Conservation (phyloP, 2,888 invertebrate species). For the Myathropa florea region DNA sequence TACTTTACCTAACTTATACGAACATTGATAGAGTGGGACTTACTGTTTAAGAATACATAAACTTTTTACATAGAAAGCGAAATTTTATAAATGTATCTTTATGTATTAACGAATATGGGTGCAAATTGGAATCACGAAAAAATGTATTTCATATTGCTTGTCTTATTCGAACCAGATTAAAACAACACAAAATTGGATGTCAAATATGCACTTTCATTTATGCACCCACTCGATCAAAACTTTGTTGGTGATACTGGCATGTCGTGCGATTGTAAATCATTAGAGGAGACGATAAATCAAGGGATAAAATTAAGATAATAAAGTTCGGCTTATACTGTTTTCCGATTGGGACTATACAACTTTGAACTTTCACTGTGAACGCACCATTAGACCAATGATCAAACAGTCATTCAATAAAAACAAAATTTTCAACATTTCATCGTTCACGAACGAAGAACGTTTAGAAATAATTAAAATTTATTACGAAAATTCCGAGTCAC, state of each 20-base stretch:
- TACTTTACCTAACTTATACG: slow-evolving; percentile 34
- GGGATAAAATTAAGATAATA: no score
- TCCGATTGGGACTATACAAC: no score
- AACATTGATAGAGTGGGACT: slow-evolving; percentile 34
- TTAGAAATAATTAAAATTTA: no score
- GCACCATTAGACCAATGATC: no score
- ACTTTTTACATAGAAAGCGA: slow-evolving; percentile 46
- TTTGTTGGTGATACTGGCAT: neutral
- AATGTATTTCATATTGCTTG: neutral
- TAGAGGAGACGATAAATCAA: no score
- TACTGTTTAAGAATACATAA: slow-evolving; percentile 19
- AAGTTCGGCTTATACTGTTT: no score
- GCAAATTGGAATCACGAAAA: neutral
- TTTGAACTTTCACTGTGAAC: no score
- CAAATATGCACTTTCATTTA: neutral
- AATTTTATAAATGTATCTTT: neutral
- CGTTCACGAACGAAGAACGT: no score
- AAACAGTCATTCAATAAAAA: no score
- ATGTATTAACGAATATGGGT: neutral
- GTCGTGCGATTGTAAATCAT: neutral
- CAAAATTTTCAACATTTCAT: no score
- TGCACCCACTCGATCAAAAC: no score
- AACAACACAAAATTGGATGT: neutral
- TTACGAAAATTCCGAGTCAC: no score
- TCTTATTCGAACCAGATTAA: neutral